A percentile compares a stretch with the other conserved stretches of the same genome.
Evolutionary conservation across 1,140 invertebrate species (phyloP).

Genomic region (Triops cancriformis): DNA sequence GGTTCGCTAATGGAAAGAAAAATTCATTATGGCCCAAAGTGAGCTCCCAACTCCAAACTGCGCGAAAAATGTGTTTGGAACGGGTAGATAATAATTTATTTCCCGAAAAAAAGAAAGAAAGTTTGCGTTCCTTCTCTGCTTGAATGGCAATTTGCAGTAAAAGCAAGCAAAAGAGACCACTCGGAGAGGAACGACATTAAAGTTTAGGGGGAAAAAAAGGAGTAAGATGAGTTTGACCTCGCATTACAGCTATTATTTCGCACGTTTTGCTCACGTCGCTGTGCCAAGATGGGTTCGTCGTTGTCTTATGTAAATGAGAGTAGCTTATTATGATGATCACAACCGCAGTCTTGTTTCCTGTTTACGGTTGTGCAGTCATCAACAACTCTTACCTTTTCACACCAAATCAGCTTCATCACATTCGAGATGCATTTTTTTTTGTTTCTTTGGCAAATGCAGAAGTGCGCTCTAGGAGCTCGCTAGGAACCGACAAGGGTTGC

Average conservation of each 20-base stretch:
- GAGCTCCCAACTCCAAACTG: neutral
- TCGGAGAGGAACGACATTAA: neutral
- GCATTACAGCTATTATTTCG: neutral
- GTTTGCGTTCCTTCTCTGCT: neutral
- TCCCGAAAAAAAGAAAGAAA: neutral
- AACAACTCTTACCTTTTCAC: neutral
- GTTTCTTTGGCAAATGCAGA: neutral
- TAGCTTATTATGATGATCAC: neutral
- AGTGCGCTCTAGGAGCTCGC: neutral
- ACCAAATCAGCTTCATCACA: neutral
- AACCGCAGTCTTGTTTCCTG: neutral
- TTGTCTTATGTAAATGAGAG: neutral
- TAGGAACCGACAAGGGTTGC: too few species aligned
- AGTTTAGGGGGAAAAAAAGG: neutral
- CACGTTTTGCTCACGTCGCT: neutral
- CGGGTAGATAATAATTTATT: neutral
- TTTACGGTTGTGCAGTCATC: neutral
- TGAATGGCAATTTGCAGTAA: constrained; percentile 6
- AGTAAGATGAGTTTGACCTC: constrained; percentile 5
- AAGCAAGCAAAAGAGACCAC: neutral
- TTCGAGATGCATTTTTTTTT: neutral
- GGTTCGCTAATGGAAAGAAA: neutral
- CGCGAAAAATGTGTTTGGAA: neutral
- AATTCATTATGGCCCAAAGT: neutral
- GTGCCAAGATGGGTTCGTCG: neutral